phyloP scores from a whole-genome alignment of 2,113 vertebrate genomes.

The Lagopus muta region DNA sequence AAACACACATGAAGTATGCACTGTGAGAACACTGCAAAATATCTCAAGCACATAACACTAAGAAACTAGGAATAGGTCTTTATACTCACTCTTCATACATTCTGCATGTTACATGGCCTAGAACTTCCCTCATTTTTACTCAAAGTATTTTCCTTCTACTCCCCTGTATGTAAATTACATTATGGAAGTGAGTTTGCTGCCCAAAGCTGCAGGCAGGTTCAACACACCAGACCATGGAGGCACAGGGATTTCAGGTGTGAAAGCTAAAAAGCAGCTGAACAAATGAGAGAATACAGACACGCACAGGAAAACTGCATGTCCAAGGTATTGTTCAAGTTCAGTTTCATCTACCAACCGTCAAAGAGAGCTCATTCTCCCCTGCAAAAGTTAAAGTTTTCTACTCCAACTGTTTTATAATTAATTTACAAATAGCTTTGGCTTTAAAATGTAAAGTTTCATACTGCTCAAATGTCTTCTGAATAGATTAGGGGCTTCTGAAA shows the following conservation, averaged over 20 bases:
- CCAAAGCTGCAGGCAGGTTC: neutral
- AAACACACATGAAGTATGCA: neutral
- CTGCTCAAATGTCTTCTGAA: neutral
- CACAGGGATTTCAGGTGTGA: neutral
- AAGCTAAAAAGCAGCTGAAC: neutral
- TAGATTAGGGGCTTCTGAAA: neutral
- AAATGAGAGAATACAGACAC: neutral
- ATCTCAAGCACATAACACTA: fast-evolving
- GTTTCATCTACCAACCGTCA: neutral
- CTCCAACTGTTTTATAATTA: fast-evolving
- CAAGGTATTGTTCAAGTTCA: neutral
- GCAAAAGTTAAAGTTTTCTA: neutral
- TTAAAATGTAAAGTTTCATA: neutral
- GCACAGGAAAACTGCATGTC: neutral
- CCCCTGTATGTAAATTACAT: neutral
- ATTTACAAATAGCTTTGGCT: neutral
- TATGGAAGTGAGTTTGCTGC: neutral
- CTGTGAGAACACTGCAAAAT: neutral
- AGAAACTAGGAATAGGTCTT: neutral
- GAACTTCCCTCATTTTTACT: neutral
- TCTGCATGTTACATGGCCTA: fast-evolving
- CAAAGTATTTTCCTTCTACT: neutral
- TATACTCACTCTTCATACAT: neutral
- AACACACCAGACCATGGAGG: neutral
- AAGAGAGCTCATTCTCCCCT: neutral